These are phyloP conservation scores for Plestiodon gilberti DNA, from an alignment of 2,113 vertebrate species.

Conservation along the genomic window DNA sequence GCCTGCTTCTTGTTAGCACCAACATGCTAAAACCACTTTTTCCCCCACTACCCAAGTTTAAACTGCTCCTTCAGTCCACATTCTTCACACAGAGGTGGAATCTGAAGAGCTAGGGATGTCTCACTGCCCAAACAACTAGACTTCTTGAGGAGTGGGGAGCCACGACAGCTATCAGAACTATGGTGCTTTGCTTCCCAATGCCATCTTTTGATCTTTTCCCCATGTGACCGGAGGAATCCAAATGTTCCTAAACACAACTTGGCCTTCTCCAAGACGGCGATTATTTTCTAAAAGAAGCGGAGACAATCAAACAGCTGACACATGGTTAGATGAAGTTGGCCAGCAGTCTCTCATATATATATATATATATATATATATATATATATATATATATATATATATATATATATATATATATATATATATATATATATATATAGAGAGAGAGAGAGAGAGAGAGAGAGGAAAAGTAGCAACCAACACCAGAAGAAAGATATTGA, in stretches of 20 bases:
- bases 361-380: neutral
- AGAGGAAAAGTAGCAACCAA: slow-evolving; percentile 21
- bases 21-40: no score
- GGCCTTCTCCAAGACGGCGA: neutral
- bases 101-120: no score
- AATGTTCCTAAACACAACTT: neutral
- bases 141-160: neutral
- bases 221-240: neutral
- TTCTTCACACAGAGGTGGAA: no score
- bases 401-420: neutral
- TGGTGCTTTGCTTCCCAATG: no score
- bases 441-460: neutral
- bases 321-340: neutral
- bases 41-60: no score
- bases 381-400: neutral
- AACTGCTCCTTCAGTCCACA: no score
- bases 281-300: neutral
- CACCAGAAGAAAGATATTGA: slow-evolving; percentile 19
- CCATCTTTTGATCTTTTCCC: neutral
- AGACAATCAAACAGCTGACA: neutral
- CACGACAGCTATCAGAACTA: neutral
- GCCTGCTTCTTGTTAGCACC: no score
- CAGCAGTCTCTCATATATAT: neutral
- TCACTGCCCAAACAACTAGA: neutral
- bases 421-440: neutral